Evolutionary conservation across 2,888 invertebrate species (phyloP).

Genomic region (Clanis bilineata): DNA sequence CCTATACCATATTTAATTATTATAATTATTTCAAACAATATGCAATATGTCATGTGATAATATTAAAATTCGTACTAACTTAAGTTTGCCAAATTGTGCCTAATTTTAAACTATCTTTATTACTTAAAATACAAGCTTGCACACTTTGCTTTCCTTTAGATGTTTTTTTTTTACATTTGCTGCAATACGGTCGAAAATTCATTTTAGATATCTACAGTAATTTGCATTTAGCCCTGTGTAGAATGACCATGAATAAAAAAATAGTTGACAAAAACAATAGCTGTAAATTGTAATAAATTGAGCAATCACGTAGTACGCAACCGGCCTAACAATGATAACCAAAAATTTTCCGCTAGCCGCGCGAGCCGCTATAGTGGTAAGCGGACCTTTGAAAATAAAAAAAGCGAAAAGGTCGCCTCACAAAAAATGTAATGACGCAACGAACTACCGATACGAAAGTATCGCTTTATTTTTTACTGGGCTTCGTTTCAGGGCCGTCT

Average conservation of each 20-base stretch:
- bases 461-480: slow-evolving; percentile 27
- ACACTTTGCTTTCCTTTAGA: too few species aligned
- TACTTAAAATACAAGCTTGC: too few species aligned
- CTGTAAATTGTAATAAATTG: slow-evolving; percentile 13
- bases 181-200: too few species aligned
- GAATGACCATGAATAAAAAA: not conserved
- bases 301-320: slow-evolving; percentile 13
- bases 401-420: slow-evolving; percentile 32
- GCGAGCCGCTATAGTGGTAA: slow-evolving; percentile 19
- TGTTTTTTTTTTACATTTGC: too few species aligned
- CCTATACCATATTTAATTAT: too few species aligned
- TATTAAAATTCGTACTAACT: too few species aligned
- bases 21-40: too few species aligned
- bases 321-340: slow-evolving; percentile 18
- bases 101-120: too few species aligned
- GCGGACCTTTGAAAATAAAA: slow-evolving; percentile 24
- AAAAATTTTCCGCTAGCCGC: slow-evolving; percentile 32
- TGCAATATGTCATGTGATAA: too few species aligned
- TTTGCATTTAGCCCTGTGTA: not conserved
- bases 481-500: slow-evolving; percentile 28
- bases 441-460: slow-evolving; percentile 36
- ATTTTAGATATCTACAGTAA: too few species aligned
- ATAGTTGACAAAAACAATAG: slow-evolving; percentile 15
- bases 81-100: too few species aligned
- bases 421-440: slow-evolving; percentile 37